Evolutionary conservation across 2,888 invertebrate genomes (phyloP).

Genomic region (Nephrocerus scutellatus): DNA sequence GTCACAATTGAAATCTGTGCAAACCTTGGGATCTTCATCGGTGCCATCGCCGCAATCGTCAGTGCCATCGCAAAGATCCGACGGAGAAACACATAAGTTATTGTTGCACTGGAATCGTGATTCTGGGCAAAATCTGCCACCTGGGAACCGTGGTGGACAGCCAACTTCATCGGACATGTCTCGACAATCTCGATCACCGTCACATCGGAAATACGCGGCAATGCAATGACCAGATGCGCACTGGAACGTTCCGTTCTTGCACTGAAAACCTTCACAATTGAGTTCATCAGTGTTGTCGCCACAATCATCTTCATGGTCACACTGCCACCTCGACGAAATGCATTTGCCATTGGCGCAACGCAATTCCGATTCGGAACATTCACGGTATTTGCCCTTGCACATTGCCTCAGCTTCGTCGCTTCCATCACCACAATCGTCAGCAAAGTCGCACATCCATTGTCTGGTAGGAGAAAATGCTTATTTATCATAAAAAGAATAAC

Average conservation of each 20-base stretch:
- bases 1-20: conserved; percentile 80
- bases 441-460: conserved; percentile 93
- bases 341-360: conserved; percentile 82
- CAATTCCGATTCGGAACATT: conserved; percentile 91
- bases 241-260: conserved; percentile 87
- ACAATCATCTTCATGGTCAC: conserved; percentile 95
- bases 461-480: conserved; percentile 28
- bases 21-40: conserved; percentile 75
- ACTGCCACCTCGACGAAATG: conserved; percentile 86
- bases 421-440: conserved; percentile 93
- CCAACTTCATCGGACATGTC: conserved; percentile 85
- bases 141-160: conserved; percentile 83
- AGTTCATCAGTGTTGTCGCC: conserved; percentile 89
- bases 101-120: conserved; percentile 88
- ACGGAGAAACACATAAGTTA: conserved; percentile 82
- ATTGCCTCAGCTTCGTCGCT: conserved; percentile 78
- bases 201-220: conserved; percentile 78
- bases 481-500: background rate
- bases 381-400: conserved; percentile 76
- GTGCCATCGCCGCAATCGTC: conserved; percentile 90
- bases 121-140: conserved; percentile 81
- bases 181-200: conserved; percentile 81
- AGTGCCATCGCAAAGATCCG: conserved; percentile 86
- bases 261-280: conserved; percentile 73
- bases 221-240: conserved; percentile 91